Conservation (phyloP, 2,888 invertebrate species). For the Drosophila kanekoi region DNA sequence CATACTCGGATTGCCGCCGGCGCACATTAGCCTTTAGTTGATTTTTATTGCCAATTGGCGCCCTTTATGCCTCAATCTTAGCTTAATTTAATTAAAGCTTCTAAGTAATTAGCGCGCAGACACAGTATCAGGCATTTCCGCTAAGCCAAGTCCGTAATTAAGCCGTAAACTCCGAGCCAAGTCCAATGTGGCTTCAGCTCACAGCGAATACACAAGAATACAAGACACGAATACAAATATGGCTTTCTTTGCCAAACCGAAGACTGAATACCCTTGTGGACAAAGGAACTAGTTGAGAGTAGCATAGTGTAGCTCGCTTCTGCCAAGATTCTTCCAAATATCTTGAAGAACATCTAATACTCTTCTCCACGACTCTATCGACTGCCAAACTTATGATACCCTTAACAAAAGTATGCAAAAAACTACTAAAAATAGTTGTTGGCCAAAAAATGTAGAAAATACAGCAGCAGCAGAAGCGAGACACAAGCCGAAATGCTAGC, state of each 20-base stretch:
- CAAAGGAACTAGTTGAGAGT: no score
- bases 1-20: conserved; percentile 30
- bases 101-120: conserved; percentile 60
- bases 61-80: conserved; percentile 52
- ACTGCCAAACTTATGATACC: no score
- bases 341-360: no score
- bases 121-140: conserved; percentile 63
- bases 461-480: conserved; percentile 1
- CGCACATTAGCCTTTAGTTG: conserved; percentile 56
- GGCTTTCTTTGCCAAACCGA: neutral
- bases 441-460: conserved; percentile 23
- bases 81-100: conserved; percentile 53
- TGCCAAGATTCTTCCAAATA: no score
- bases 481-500: neutral
- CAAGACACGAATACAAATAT: no score
- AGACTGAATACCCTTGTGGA: neutral
- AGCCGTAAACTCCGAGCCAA: conserved; percentile 50
- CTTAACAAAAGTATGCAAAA: neutral
- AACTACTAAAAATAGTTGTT: conserved; percentile 51
- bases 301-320: no score
- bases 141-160: conserved; percentile 67
- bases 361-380: no score
- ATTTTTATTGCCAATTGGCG: conserved; percentile 51
- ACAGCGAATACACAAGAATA: neutral
- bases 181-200: conserved; percentile 11